These are phyloP conservation scores for Dufourea novaeangliae DNA, from an alignment of 1,140 invertebrate genomes.

Conservation along the genomic window DNA sequence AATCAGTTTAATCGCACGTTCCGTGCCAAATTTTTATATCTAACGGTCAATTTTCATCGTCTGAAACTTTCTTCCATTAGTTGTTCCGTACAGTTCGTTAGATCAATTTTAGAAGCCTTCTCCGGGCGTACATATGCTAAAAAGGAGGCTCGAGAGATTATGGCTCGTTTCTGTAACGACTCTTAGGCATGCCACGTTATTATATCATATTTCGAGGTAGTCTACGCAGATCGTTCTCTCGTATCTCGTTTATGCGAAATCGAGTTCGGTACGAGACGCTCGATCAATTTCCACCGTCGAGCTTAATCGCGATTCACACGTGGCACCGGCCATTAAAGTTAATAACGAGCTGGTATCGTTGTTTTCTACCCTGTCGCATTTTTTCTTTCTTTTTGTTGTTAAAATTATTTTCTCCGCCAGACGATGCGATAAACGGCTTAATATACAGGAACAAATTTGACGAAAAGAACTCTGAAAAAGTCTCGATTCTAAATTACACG, in stretches of 20 bases:
- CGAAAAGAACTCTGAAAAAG: neutral
- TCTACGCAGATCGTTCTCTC: slow-evolving; percentile 1
- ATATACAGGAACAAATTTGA: neutral
- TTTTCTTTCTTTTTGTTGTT: slow-evolving; percentile 10
- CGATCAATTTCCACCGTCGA: slow-evolving; percentile 30
- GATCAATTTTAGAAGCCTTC: neutral
- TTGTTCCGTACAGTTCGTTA: neutral
- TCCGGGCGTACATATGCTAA: neutral
- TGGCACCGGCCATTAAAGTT: slow-evolving; percentile 30
- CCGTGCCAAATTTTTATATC: no score
- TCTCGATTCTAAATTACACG: neutral
- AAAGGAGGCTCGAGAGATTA: neutral
- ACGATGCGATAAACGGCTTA: neutral
- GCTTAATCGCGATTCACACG: slow-evolving; percentile 41
- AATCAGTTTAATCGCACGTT: no score
- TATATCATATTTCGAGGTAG: slow-evolving; percentile 23
- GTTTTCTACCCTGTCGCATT: neutral
- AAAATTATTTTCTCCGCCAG: neutral
- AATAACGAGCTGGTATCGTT: slow-evolving; percentile 21
- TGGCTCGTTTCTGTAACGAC: slow-evolving; percentile 7
- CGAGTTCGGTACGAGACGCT: slow-evolving; percentile 1
- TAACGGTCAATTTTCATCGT: no score
- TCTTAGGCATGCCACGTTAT: slow-evolving; percentile 35
- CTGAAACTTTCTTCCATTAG: no score
- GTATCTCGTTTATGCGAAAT: slow-evolving; percentile 33